Evolutionary conservation across 1,140 invertebrate species (phyloP), one percentile per base, ranked within the genome.

Genomic region (Pseudomyrmex cubaensis): DNA sequence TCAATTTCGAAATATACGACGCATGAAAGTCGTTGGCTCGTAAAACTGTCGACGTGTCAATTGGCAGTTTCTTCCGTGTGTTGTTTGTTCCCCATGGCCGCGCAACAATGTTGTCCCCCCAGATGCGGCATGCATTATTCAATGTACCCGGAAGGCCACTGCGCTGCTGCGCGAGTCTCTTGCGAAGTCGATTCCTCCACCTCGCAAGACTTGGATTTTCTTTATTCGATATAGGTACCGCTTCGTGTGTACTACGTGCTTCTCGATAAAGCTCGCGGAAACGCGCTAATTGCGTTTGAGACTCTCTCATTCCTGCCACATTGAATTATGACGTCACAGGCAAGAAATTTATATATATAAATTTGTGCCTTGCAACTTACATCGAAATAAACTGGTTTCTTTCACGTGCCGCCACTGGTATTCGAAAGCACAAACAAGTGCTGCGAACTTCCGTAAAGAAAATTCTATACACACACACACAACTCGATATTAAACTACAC

Each of bases 51-150:
- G 83, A 85, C 84, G 85, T 84, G 84, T 85, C 87, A 89, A 89
- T 89, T 88, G 82, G 76, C 56, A 83, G 82, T 63, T 84, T 83
- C 88, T 86, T 89, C 82, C 84, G 85, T 73, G 73, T 85, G 70
- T 77, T 75, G 72, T 88, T 35, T 35, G 35, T 35, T 35, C 76
- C 72, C 82, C 67, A 54, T 46, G 67, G 50, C 73, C 85, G 50
- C 64, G 77, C 80, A 89, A 90, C 83, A 86, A 89, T 86, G 84
- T 86, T 90, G 82, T 35, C 35, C 82, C 66, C 62, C 67, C 72
- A 59, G 63, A 61, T 83, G 87, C 52, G 84, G 70, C 73, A 91
- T 90, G 90, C 86, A 89, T 91, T 88, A 91, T 89, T 91, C 88
- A 90, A 90, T 84, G 82, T 85, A 85, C 69, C 86, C 85, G 86